Evolutionary conservation across 2,113 vertebrate genomes (phyloP).

Genomic region (Halcyon malimbica): DNA sequence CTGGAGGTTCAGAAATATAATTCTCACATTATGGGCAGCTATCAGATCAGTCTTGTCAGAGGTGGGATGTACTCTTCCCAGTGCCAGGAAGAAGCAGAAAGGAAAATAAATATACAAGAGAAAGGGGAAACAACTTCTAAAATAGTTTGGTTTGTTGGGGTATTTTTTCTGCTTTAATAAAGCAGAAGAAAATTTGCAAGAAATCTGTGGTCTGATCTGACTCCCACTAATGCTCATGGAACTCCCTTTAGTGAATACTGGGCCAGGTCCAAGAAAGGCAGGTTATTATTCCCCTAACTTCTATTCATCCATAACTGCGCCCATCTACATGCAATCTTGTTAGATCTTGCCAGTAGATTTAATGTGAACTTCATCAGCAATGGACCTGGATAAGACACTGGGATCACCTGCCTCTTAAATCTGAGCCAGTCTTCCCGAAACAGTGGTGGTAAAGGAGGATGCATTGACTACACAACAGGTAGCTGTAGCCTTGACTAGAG

Average conservation of each 20-base stretch:
- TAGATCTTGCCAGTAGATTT: neutral
- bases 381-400: neutral
- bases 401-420: neutral
- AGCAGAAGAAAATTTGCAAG: neutral
- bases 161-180: neutral
- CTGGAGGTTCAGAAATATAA: neutral
- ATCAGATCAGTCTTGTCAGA: neutral
- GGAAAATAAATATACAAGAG: neutral
- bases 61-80: neutral
- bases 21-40: neutral
- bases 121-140: neutral
- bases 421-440: neutral
- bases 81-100: neutral
- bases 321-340: neutral
- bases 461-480: neutral
- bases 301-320: neutral
- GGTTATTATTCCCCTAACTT: slow-evolving; percentile 20
- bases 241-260: slow-evolving; percentile 2
- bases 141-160: neutral
- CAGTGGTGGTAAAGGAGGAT: neutral
- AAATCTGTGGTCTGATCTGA: slow-evolving; percentile 25
- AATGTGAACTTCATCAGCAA: neutral
- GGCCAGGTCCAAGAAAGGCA: slow-evolving; percentile 24
- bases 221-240: neutral
- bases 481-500: neutral